Conservation (phyloP, 2,888 invertebrate species). For the Amaurobius ferox region DNA sequence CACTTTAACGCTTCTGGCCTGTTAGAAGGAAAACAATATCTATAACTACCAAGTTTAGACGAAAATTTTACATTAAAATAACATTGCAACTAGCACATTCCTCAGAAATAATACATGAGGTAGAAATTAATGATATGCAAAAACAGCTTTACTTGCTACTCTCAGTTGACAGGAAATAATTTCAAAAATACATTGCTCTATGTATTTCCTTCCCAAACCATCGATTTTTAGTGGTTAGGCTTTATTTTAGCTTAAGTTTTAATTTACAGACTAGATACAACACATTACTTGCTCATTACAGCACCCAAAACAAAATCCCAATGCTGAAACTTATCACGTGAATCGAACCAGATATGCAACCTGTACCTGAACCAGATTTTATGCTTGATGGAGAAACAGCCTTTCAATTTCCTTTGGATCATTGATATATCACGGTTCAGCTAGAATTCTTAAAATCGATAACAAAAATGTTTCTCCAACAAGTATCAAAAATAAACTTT, state of each 20-base stretch:
- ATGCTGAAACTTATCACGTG: not conserved
- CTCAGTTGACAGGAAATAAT: not conserved
- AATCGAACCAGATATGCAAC: constrained; percentile 1
- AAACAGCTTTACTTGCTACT: constrained; percentile 5
- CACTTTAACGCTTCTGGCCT: constrained; percentile 20
- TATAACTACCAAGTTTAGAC: not conserved
- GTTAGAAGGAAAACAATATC: not conserved
- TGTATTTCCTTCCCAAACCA: not conserved
- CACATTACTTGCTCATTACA: not conserved
- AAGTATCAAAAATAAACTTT: constrained; percentile 84
- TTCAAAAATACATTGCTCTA: not conserved
- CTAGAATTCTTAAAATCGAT: constrained; percentile 4
- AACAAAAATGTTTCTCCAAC: constrained; percentile 79
- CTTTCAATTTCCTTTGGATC: constrained; percentile 18
- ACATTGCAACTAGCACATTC: constrained; percentile 20
- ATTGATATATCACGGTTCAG: not conserved
- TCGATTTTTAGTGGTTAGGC: not conserved
- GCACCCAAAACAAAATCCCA: not conserved
- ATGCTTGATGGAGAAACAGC: constrained; percentile 57
- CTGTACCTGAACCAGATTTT: not conserved
- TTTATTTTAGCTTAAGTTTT: not conserved
- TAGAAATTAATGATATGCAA: not conserved
- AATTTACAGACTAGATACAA: constrained; percentile 16
- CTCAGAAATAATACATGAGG: constrained; percentile 2
- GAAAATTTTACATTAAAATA: not conserved